Conservation (phyloP, 2,888 invertebrate species). For the Fissipunctia ypsillon region DNA sequence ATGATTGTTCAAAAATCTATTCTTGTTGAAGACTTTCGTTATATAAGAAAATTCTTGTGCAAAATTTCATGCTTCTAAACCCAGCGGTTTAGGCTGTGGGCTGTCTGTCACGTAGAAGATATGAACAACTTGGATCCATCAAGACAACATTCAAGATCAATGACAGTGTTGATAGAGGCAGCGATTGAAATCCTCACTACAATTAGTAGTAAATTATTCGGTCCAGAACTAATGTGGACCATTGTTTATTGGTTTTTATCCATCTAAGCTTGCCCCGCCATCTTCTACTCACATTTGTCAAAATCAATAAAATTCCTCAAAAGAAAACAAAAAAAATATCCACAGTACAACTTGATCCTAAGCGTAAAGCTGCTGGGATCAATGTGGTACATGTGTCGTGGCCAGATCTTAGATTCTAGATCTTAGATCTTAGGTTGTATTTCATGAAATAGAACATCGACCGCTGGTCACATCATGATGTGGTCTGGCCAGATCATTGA, state of each 20-base stretch:
- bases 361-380: background rate
- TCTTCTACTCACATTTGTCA: background rate
- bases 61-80: background rate
- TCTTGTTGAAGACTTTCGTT: too few relatives aligned
- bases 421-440: too few relatives aligned
- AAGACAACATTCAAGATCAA: too few relatives aligned
- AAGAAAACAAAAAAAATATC: background rate
- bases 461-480: too few relatives aligned
- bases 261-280: background rate
- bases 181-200: background rate
- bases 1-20: too few relatives aligned
- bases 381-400: background rate
- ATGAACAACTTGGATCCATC: background rate
- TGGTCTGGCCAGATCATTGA: too few relatives aligned
- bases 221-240: background rate
- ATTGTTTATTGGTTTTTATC: background rate
- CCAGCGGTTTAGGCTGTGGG: background rate
- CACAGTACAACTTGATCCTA: background rate
- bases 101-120: background rate
- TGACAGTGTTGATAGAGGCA: background rate
- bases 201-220: too few relatives aligned
- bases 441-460: too few relatives aligned
- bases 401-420: too few relatives aligned
- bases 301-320: background rate
- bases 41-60: too few relatives aligned